Evolutionary conservation across 2,888 invertebrate species (phyloP).

Genomic region (Drosophila niveifrons): DNA sequence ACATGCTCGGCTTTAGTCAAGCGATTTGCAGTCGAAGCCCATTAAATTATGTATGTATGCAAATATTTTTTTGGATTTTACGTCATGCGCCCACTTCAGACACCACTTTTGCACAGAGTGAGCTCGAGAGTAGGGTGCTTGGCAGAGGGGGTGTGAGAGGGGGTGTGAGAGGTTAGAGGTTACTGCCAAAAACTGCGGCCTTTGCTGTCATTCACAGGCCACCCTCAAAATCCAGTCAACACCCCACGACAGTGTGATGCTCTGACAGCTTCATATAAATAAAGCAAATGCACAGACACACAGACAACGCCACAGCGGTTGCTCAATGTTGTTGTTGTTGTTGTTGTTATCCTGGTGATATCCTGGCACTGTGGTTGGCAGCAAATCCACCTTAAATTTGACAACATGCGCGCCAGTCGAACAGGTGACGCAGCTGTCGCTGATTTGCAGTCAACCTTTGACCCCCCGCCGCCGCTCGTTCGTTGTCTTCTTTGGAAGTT

Average conservation of each 20-base stretch:
- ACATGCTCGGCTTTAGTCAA: neutral
- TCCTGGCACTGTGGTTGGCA: conserved; percentile 65
- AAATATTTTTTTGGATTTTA: conserved; percentile 17
- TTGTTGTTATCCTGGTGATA: conserved; percentile 30
- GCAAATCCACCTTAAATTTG: conserved; percentile 77
- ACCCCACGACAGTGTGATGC: conserved; percentile 32
- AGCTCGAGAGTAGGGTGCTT: neutral
- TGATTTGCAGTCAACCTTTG: conserved; percentile 27
- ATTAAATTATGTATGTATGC: conserved; percentile 24
- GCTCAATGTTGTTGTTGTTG: conserved; percentile 20
- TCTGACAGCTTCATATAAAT: conserved; percentile 75
- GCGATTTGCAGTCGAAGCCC: conserved; percentile 19
- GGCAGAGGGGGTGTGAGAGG: neutral
- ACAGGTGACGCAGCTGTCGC: conserved; percentile 69
- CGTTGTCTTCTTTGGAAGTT: neutral
- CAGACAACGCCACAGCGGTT: conserved; percentile 30
- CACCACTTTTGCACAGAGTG: neutral
- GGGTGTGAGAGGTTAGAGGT: neutral
- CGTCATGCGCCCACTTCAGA: conserved; percentile 19
- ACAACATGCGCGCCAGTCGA: conserved; percentile 63
- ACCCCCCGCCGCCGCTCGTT: neutral
- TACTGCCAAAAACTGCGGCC: conserved; percentile 50
- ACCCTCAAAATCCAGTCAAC: conserved; percentile 21
- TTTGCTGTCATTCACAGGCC: conserved; percentile 69
- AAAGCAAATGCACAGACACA: conserved; percentile 61